Base-by-base conservation (phyloP, 2,113 vertebrate species). In the Danionella cerebrum region DNA sequence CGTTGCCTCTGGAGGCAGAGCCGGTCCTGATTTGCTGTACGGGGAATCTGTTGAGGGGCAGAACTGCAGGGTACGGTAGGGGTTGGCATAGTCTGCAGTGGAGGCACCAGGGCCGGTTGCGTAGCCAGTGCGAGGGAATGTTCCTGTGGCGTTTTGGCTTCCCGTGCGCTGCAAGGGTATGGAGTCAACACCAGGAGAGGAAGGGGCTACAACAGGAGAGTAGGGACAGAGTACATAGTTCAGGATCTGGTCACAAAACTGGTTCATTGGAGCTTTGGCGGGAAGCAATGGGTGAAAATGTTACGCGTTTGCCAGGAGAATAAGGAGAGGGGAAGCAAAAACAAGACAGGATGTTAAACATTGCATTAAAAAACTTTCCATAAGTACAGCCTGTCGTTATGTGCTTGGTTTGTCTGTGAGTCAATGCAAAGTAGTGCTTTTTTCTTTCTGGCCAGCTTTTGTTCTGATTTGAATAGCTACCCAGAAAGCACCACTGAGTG, bases 91-190 rank as follows among this genome's bases (percentile, higher is more conserved):
- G 87, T 90, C 93, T 53, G 91, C 87, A 7, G 78, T 92, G 63
- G 92, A 87, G 8, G 76, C 76, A 2, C 90, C 89, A 0, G 93
- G 89, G 74, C 92, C 93, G 2, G 92, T 85, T 11, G 93, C 92
- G 39, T 94, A 97, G 89, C 93, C 94, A 83, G 91, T 89, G 85
- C 96, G 91, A 83, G 98, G 96, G 84, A 94, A 97, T 71, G 95
- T 92, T 76, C 84, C 88, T 0, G 92, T 74, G 71, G 94, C 79
- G 19, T 88, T 95, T 91, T 95, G 96, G 85, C 96, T 98, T 86
- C 91, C 93, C 47, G 96, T 92, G 88, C 96, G 94, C 92, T 98
- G 96, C 91, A 98, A 92, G 87, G 95, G 95, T 92, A 91, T 91
- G 88, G 95, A 93, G 89, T 98, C 95, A 83, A 97, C 93, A 93